Base-by-base conservation (phyloP, 2,888 invertebrate genomes). In the Plagodis pulveraria region DNA sequence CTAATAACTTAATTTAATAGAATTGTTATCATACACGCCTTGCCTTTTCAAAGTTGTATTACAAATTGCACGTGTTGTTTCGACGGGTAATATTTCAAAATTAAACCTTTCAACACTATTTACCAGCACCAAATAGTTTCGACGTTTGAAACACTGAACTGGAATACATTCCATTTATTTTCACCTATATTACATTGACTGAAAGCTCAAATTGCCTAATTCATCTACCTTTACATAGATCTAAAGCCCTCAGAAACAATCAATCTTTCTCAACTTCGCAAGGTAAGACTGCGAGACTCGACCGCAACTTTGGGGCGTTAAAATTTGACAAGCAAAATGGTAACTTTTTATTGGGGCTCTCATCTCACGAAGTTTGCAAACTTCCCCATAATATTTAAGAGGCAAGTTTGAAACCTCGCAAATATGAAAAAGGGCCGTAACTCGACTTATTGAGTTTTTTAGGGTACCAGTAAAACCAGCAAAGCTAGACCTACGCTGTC, bases 261-360 rank as follows among this genome's bases (percentile, higher is more conserved):
- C 66, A 66, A 69, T 67, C 69, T 67, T 67, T 54, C 54, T 51
- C 57, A 69, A 64, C 63, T 65, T 62, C 55, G 43, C 49, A 53
- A 66, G 62, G 69, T 69, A 62, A 59, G 62, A 40, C 56, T 48
- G 48, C 53, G 53, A 61, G 56, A 56, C 44, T 46, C 63, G 58
- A 58, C 45, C 55, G 57, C 61, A 46, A 56, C 45, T 56, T 36
- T 11, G 49, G 38, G 61, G 66, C 53, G 50, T 58, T 67, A 67
- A 67, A 79, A 78, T 79, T 81, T 78, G 80, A 81, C 78, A 72
- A 73, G 79, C 67, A 74, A 78, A 78, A 77, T 78, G 73, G 65
- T 76, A 83, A 84, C 73, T 83, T 83, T 83, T 82, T 76, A 82
- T 78, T 76, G 69, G 68, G 66, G 36, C 70, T 67, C 76, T 74